Conservation (phyloP, 2,113 vertebrate genomes). For the Ceratotherium simum region DNA sequence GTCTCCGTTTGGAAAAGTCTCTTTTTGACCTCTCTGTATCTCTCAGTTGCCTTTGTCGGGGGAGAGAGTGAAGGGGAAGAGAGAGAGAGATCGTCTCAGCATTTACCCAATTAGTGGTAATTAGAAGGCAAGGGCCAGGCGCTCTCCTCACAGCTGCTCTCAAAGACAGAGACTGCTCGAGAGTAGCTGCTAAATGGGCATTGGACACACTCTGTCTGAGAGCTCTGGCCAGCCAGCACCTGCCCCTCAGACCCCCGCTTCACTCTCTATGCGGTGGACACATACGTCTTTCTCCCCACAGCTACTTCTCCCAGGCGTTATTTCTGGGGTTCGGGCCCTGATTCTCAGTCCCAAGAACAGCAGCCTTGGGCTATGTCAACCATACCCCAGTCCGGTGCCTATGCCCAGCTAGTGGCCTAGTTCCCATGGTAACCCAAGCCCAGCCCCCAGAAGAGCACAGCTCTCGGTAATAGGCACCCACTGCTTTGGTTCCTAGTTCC, state of each 20-base stretch:
- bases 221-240: background rate
- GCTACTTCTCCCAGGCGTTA: background rate
- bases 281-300: background rate
- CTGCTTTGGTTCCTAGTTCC: background rate
- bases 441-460: background rate
- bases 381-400: background rate
- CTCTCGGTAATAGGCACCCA: background rate
- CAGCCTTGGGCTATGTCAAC: background rate
- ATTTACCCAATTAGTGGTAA: constrained; percentile 43
- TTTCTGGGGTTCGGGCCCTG: background rate
- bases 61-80: background rate
- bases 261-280: accelerated
- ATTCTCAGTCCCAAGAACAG: background rate
- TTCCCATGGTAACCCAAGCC: constrained; percentile 25
- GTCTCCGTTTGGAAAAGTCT: constrained; percentile 56
- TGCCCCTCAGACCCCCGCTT: background rate
- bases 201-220: background rate
- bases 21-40: constrained; percentile 68
- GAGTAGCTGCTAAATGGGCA: constrained; percentile 49
- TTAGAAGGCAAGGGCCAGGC: constrained; percentile 58
- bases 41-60: constrained; percentile 25
- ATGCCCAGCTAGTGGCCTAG: background rate
- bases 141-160: background rate
- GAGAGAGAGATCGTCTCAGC: constrained; percentile 34
- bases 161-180: constrained; percentile 30